phyloP scores from a whole-genome alignment of 2,888 invertebrate genomes.

The Leuctra nigra region DNA sequence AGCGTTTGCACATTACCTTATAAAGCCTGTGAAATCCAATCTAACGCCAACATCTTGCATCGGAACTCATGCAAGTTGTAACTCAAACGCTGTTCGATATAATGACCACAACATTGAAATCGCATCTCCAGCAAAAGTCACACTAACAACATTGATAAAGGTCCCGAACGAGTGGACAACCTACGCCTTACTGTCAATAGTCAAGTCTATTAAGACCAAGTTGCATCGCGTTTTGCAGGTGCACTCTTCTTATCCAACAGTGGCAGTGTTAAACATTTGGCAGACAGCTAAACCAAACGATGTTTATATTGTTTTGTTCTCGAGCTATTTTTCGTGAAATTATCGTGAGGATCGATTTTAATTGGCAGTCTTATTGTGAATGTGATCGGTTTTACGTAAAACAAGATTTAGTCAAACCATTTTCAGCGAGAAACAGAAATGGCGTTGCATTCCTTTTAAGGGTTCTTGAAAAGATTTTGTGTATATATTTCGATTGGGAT shows the following conservation, averaged over 20 bases:
- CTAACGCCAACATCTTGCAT: neutral
- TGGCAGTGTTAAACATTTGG: neutral
- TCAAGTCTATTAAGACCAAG: slow-evolving; percentile 1
- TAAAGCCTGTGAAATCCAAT: neutral
- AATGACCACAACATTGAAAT: slow-evolving; percentile 3
- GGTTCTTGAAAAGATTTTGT: slow-evolving; percentile 1
- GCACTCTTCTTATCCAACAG: neutral
- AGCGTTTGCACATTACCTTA: too few relatives aligned
- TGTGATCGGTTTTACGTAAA: neutral
- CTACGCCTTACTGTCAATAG: neutral
- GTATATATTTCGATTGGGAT: neutral
- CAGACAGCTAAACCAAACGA: neutral
- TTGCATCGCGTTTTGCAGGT: too few relatives aligned
- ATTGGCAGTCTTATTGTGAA: slow-evolving; percentile 5
- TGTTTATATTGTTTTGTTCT: neutral
- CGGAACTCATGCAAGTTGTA: neutral
- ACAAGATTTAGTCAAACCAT: too few relatives aligned
- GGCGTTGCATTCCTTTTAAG: neutral
- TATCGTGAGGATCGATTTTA: slow-evolving; percentile 8
- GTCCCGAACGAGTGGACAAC: neutral
- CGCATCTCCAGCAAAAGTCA: slow-evolving; percentile 3
- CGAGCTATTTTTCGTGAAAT: neutral
- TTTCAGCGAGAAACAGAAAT: too few relatives aligned
- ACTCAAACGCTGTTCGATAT: neutral
- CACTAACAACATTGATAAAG: neutral